Evolutionary conservation across 92 coral and sea anemone genomes (phyloP), one percentile per base, ranked within the genome.

Genomic region (Montipora capitata): DNA sequence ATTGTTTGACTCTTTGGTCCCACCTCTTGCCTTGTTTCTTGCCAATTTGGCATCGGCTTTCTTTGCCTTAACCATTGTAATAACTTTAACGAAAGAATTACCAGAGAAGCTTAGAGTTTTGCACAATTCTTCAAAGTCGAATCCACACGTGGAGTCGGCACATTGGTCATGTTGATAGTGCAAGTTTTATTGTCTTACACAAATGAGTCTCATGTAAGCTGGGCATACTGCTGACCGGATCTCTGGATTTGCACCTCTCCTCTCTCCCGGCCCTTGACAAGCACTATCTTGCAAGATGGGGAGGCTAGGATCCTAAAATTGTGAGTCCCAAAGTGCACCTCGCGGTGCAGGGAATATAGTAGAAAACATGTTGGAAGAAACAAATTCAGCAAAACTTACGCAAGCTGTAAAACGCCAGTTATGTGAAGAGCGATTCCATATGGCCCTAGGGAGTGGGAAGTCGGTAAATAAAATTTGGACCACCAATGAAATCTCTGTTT

Each of bases 401-500:
- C 35, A 27, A 27, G 35, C 35, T 27, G 35, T 27, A 27, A 27
- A 27, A 27, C 35, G 35, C 35, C 35, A 18, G 3, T 39, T 64
- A 10, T 20, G 20, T 14, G 35, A 42, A 35, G 7, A 3, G 56
- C 68, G 12, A 27, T 27, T 27, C 35, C 35, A 27, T 27, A n/a
- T n/a, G n/a, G n/a, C 52, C 7, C 52, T 5, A 48, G 52, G 7
- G 6, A 48, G 52, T 48, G 6, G 52, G 52, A 27, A 0, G 35
- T 27, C 66, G 68, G 54, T 67, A 81, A 67, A 51, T 52, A 11
- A 81, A 69, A 41, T 72, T 35, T 72, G 12, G 41, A 72, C 87
- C 62, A 72, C 87, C 87, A 83, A 83, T 83, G 18, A 83, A 72
- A 72, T 12, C 54, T 18, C 49, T 83, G 87, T 83, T 83, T 83